Evolutionary conservation across 2,113 vertebrate species (phyloP), one percentile per base, ranked within the genome.

Genomic region (Mohoua ochrocephala): DNA sequence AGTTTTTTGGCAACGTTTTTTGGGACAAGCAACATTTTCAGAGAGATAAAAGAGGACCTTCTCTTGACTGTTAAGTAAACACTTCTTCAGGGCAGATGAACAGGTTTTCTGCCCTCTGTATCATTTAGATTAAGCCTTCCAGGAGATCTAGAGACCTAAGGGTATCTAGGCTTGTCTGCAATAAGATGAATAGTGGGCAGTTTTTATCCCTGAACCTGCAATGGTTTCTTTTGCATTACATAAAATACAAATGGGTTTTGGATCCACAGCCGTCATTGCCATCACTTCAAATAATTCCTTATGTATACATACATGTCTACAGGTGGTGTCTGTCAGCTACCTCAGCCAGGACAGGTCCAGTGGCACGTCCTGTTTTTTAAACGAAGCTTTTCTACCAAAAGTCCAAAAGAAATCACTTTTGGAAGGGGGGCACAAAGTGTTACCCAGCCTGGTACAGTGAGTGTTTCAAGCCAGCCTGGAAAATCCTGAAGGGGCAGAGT

Each of bases 241-340:
- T 37, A 81, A 89, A 92, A 80, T 41, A 70, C 9, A 63, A 65
- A 44, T 33, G 31, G 14, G 14, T 13, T 92, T 91, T 70, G n/a
- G 39, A 89, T 63, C 47, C 80, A 74, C 23, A 86, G 42, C 24
- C 91, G 41, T 86, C 76, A 65, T 13, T 81, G 54, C 7, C 2
- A 8, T 27, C 18, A 35, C 42, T 71, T 73, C 53, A 15, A 88
- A 49, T 73, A 85, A 82, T 37, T 86, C 56, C 31, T 91, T 47
- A n/a, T 14, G 27, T 15, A 30, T 33, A 60, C 5, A 8, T 41
- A 37, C 0, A 0, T 31, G 35, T 71, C 37, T 61, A 28, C 3
- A 6, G 50, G 22, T 54, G 21, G 44, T 53, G 39, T 11, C 31
- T 88, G 33, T 42, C 73, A 22, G 50, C 45, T 52, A 19, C 31